Evolutionary conservation across 2,113 vertebrate genomes (phyloP).

Genomic region (Castor canadensis): DNA sequence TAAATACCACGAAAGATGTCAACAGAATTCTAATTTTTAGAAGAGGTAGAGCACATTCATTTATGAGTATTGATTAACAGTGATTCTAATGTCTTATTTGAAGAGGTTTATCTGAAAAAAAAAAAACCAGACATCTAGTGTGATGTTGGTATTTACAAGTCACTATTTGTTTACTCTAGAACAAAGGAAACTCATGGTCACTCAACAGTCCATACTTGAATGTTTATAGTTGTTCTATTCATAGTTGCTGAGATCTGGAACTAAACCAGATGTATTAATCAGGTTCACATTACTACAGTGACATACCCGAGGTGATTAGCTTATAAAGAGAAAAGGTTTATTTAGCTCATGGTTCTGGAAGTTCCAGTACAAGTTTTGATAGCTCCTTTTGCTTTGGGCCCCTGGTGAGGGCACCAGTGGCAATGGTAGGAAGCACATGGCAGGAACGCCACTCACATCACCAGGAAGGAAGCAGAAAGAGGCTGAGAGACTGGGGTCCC

Average conservation of each 20-base stretch:
- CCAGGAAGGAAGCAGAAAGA: not conserved
- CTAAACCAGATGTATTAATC: not conserved
- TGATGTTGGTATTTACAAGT: not conserved
- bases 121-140: not conserved
- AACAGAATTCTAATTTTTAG: not conserved
- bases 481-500: not conserved
- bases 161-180: not conserved
- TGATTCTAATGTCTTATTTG: not conserved
- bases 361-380: not conserved
- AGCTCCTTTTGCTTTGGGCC: not conserved
- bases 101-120: not conserved
- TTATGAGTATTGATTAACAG: not conserved
- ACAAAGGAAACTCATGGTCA: not conserved
- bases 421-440: not conserved
- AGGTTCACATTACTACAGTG: not conserved
- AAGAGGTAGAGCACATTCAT: not conserved
- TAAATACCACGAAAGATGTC: not conserved
- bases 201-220: not conserved
- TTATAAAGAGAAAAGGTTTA: not conserved
- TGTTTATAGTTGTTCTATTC: not conserved
- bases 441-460: too few relatives aligned
- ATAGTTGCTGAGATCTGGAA: not conserved
- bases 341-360: not conserved
- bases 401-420: not conserved
- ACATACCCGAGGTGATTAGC: not conserved